Evolutionary conservation across 2,797 vertebrate genomes (phyloP), one percentile per base, ranked within the genome.

Genomic region (Stomatorhinus walkeri): DNA sequence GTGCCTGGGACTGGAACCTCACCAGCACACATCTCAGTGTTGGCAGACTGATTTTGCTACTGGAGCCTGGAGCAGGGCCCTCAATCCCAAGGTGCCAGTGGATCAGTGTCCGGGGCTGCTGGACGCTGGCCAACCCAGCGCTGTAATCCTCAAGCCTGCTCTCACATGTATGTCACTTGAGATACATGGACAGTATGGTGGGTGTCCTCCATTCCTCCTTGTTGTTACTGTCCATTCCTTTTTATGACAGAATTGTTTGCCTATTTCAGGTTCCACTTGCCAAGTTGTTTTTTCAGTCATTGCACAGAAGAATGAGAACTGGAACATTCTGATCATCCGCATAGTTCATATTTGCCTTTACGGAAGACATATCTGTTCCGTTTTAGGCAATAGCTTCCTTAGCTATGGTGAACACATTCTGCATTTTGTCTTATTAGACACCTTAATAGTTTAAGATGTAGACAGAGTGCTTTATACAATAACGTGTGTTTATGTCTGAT

Each of bases 321-420:
- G 76, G 40, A 22, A 46, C 76, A 81, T 81, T 85, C 84, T 51
- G 84, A 49, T 8, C 84, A 51, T 85, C 43, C 49, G 32, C 12
- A 52, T 22, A 52, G 83, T 85, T 84, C 48, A 84, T 84, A 49
- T 32, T 85, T 52, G 14, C 83, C 40, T 51, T 16, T 32, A 28
- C 91, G 24, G 90, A 90, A 89, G 0, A 90, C 22, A 91, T 92
- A 89, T 61, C 88, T 92, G 92, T 89, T 92, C 5, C 4, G 1
- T 85, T 85, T 51, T 72, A 72, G 28, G 68, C 3, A 72, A 72
- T 19, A 40, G 16, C 28, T 32, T 72, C 64, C 28, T 72, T 72
- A 36, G 4, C 64, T 72, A 16, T 40, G 14, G 14, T 72, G 68
- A 72, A 72, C 12, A 40, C 32, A 36, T 16, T 52, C 22, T 16